Evolutionary conservation across 2,888 invertebrate genomes (phyloP), one percentile per base, ranked within the genome.

Genomic region (Diarsia dahlii): DNA sequence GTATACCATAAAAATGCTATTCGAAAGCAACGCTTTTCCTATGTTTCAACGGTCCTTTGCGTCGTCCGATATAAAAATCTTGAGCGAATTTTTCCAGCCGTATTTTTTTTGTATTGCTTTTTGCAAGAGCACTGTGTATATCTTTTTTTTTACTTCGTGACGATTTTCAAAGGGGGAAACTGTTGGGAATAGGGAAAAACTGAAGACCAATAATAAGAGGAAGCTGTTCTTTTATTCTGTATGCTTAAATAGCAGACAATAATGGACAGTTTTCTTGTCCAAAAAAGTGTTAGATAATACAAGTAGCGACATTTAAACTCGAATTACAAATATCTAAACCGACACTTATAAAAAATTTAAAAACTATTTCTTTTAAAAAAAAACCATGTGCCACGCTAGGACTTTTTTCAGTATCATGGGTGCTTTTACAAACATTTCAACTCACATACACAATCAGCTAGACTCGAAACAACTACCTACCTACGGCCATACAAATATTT

Each of bases 1-100:
- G 50, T 34, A n/a, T 67, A n/a, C 45, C 34, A 56, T 79, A 81
- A 77, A 77, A 71, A 66, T 56, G 45, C 45, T 63, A 68, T 73
- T 18, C 10, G 12, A 52, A 18, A 48, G 48, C 23, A 62, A 28
- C 13, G 52, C 34, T 34, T 23, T 28, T 56, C 10, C 10, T 39
- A 65, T 15, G 45, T 56, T 63, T 34, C 28, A 66, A 63, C 78
- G 45, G 45, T 71, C 45, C 18, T 72, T 23, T 78, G 23, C 23
- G 56, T 45, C 50, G 45, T 18, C 56, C 23, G 58, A 56, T 72
- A 50, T 52, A 69, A 65, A 69, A 77, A 60, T n/a, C 13, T 72
- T 6, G 34, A 63, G 23, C 15, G 65, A n/a, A n/a, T 74, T 74
- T 79, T 78, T 74, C 62, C 56, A 45, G 23, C 9, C 13, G n/a